Evolutionary conservation across 2,113 vertebrate genomes (phyloP), one percentile per base, ranked within the genome.

Genomic region (Dipodomys ordii): DNA sequence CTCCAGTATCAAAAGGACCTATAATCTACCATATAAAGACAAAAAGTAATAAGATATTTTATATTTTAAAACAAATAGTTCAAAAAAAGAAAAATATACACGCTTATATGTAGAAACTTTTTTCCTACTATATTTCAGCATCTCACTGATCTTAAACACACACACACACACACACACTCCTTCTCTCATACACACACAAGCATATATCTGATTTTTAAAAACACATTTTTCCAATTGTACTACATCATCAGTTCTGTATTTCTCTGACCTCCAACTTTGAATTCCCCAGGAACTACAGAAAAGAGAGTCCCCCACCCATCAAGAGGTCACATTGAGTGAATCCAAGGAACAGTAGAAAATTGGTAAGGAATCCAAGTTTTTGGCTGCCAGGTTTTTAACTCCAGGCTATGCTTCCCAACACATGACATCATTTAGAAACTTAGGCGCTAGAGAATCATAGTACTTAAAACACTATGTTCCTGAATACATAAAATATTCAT

Each of bases 311-410:
- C 46, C 72, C 81, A 84, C 44, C 68, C 80, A 73, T 83, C 27
- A 64, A 88, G 67, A 77, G 73, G 88, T 91, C 90, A 94, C 79
- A 23, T 0, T 46, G 30, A 91, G 3, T n/a, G 46, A 96, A 32
- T 84, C 95, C 90, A 95, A 92, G 8, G 71, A 96, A 94, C 28
- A 88, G 79, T 30, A 94, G 6, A 96, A 94, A 94, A 74, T 2
- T 19, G 60, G 25, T n/a, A 46, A 32, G 83, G 87, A 94, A 64
- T 82, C 72, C 83, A 95, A 82, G 22, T 71, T 79, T 80, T 82
- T 30, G 87, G 22, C 15, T 93, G 87, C 86, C 92, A 96, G 67
- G 20, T 85, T 87, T 87, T 91, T 64, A 95, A 25, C 2, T 94
- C n/a, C 65, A 65, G 88, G 64, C 46, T 91, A 87, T 39, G 93